Base-by-base conservation (phyloP, 2,888 invertebrate genomes). In the Pardosa pseudoannulata region DNA sequence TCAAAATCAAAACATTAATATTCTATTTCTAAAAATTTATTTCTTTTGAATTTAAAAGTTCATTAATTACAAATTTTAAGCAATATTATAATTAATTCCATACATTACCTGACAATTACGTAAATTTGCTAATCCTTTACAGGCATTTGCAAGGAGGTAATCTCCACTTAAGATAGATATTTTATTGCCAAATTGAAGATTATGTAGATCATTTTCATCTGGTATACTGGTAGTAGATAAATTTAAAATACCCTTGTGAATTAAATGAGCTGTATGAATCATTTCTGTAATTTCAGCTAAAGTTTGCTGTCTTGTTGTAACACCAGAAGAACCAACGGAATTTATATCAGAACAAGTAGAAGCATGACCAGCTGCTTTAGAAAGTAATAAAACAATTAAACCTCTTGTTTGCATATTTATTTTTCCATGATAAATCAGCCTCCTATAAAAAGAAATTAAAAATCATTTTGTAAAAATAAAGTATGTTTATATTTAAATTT, bases 231-330 rank as follows among this genome's bases (percentile, higher is more conserved):
- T 39, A 16, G 85, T 64, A 5, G 88, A 76, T 32, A 89, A 31
- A 68, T 87, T 93, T 91, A 3, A 89, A 85, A 76, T 91, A 32
- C 88, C 92, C 93, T 87, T 76, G 92, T 98, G 98, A 16, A 98
- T 96, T 88, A 97, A 93, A 91, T 97, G 96, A 27, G 97, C 96
- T 0, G 97, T 97, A 68, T 97, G 94, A 88, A 98, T 97, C 96
- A 98, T 97, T 93, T 98, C 98, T 0, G 96, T 96, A n/a, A 98
- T 96, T 92, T 98, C 98, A 0, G 98, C 98, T 73, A 98, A 92
- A 1, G 95, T 96, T 83, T 96, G 93, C 91, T 97, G 97, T 89
- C 96, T 96, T 90, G 96, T 95, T 41, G 96, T 91, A 0, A 96
- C 96, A 1, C 96, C 97, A 19, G 96, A 96, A 27, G 96, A 95